Base-by-base conservation (phyloP, 1,140 invertebrate genomes). In the Caenorhabditis brenneri region DNA sequence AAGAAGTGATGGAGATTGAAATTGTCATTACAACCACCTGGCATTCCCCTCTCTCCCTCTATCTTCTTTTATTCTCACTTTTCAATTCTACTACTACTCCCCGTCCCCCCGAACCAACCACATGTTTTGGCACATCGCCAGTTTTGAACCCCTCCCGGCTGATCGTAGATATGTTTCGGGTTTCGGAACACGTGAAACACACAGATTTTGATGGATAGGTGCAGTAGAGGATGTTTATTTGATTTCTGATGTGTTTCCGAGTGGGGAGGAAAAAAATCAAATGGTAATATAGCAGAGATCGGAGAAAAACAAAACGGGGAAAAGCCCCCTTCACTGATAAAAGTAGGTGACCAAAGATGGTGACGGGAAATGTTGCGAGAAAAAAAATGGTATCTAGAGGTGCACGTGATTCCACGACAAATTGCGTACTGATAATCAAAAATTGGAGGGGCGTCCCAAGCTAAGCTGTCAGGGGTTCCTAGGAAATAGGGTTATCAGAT, bases 21-120 rank as follows among this genome's bases (percentile, higher is more conserved):
- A 74, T 74, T 42, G 65, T 74, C 65, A 74, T 74, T 74, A 74
- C 65, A 74, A 74, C 65, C 65, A 74, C 65, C 65, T 74, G 65
- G 65, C 65, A 74, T 74, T 65, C 65, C 12, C 33, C 19, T 15
- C 24, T 27, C 24, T 27, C 53, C 22, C 53, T 55, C 24, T n/a
- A 12, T 19, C 33, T 29, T 74, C 31, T 65, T 33, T 74, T 74
- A 42, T 74, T 74, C 65, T 74, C 65, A 74, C 65, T 74, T 74
- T 55, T 55, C 53, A n/a, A 55, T 55, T 24, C 22, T 55, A 6
- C 39, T 42, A 6, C 39, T 5, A 42, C 22, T 55, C 53, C 7
- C 24, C 22, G 19, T 42, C 65, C 24, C 36, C 42, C 36, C 12
- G 10, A 24, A 46, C 42, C 65, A 10, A 42, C 65, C 65, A 74